These are phyloP conservation scores for Paradisaea rubra DNA, from an alignment of 2,113 vertebrate species.

Conservation along the genomic window DNA sequence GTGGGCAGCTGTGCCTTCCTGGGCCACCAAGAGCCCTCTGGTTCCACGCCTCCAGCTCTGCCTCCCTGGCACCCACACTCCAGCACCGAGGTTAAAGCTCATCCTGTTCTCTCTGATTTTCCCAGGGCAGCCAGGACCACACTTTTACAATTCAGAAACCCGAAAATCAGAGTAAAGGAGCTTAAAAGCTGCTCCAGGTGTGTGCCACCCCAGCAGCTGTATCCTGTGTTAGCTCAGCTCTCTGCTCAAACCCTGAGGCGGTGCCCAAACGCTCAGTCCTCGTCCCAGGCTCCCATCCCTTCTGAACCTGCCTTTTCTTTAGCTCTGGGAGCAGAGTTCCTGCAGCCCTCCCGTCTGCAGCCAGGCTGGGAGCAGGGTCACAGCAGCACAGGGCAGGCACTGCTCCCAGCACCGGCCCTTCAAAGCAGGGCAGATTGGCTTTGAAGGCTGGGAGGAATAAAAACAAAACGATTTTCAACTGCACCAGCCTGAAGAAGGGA, in stretches of 20 bases:
- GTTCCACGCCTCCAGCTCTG: background rate
- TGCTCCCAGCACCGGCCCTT: background rate
- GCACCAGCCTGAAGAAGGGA: background rate
- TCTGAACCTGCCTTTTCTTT: background rate
- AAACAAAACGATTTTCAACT: background rate
- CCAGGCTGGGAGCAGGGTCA: background rate
- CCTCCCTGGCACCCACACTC: rapidly evolving
- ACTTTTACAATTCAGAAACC: background rate
- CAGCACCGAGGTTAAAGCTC: background rate
- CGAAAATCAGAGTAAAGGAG: background rate
- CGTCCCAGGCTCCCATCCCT: background rate
- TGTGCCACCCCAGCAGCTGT: background rate
- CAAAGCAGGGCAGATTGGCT: rapidly evolving
- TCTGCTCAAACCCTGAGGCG: background rate
- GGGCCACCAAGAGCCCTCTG: rapidly evolving
- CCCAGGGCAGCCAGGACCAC: background rate
- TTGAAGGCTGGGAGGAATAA: background rate
- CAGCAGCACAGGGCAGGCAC: rapidly evolving
- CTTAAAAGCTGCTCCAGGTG: background rate
- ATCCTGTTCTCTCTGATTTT: rapidly evolving
- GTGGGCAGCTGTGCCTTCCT: background rate
- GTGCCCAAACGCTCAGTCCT: background rate
- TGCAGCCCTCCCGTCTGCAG: background rate
- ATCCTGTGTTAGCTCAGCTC: background rate
- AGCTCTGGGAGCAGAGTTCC: background rate